A percentile compares a stretch with the other conserved stretches of the same genome.
phyloP scores from a whole-genome alignment of 2,113 vertebrate genomes.

The Ammospiza nelsoni region DNA sequence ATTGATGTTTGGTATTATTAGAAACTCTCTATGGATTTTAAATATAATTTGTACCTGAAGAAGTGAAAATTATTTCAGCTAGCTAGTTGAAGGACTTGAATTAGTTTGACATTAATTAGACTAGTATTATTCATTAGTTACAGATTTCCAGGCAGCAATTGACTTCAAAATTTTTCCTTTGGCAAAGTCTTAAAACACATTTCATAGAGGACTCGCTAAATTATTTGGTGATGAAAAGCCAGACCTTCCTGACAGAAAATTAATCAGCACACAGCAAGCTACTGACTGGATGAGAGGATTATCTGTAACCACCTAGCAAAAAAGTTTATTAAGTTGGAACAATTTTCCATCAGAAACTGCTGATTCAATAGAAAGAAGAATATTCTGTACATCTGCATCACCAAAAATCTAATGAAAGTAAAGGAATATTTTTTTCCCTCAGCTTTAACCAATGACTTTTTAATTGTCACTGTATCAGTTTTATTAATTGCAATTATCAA shows the following conservation, averaged over 20 bases:
- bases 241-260: neutral
- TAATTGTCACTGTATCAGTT: neutral
- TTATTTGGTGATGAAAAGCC: neutral
- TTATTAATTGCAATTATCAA: neutral
- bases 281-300: neutral
- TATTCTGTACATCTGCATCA: neutral
- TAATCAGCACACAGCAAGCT: constrained; percentile 12
- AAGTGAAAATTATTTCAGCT: constrained; percentile 21
- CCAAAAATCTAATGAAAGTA: neutral
- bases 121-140: constrained; percentile 48
- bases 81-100: constrained; percentile 4
- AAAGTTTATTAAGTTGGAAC: neutral
- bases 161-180: neutral
- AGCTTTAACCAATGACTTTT: neutral
- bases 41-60: constrained; percentile 17
- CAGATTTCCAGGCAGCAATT: neutral
- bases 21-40: neutral
- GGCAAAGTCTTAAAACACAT: neutral
- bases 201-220: constrained; percentile 3
- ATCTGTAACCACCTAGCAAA: neutral
- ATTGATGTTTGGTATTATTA: neutral
- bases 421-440: neutral
- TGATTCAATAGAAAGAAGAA: neutral
- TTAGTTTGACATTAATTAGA: constrained; percentile 45
- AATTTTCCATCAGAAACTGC: neutral